Evolutionary conservation across 2,113 vertebrate species (phyloP).

Genomic region (Larimichthys crocea): DNA sequence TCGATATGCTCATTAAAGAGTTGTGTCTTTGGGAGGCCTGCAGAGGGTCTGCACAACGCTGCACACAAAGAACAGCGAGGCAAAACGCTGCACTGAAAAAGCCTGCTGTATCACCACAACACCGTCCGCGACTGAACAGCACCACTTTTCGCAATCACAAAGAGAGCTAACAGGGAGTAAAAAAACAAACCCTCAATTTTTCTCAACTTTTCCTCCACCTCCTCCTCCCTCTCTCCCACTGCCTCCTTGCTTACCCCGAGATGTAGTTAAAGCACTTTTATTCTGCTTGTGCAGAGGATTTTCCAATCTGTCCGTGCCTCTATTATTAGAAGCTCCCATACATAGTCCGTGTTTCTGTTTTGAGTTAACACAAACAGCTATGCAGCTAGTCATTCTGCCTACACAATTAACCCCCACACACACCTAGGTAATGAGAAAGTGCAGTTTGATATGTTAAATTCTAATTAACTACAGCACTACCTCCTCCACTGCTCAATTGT

Average conservation of each 20-base stretch:
- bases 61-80: constrained; percentile 53
- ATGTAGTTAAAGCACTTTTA: constrained; percentile 59
- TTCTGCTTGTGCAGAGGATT: constrained; percentile 68
- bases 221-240: constrained; percentile 38
- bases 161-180: constrained; percentile 15
- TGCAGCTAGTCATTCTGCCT: constrained; percentile 68
- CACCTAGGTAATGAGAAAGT: constrained; percentile 36
- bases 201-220: constrained; percentile 41
- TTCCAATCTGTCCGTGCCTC: constrained; percentile 69
- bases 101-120: constrained; percentile 19
- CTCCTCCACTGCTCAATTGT: constrained; percentile 42
- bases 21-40: constrained; percentile 70
- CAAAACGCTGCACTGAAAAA: background rate
- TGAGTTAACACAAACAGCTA: constrained; percentile 68
- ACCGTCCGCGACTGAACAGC: constrained; percentile 34
- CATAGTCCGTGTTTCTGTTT: constrained; percentile 59
- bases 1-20: constrained; percentile 79
- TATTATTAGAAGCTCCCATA: constrained; percentile 75
- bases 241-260: constrained; percentile 38
- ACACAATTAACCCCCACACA: constrained; percentile 74
- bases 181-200: constrained; percentile 24
- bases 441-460: constrained; percentile 61
- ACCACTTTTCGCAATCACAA: constrained; percentile 44
- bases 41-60: constrained; percentile 45
- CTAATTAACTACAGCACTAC: constrained; percentile 68